These are phyloP conservation scores for Digitonthophagus gazella DNA, from an alignment of 2,888 invertebrate genomes.

Conservation along the genomic window DNA sequence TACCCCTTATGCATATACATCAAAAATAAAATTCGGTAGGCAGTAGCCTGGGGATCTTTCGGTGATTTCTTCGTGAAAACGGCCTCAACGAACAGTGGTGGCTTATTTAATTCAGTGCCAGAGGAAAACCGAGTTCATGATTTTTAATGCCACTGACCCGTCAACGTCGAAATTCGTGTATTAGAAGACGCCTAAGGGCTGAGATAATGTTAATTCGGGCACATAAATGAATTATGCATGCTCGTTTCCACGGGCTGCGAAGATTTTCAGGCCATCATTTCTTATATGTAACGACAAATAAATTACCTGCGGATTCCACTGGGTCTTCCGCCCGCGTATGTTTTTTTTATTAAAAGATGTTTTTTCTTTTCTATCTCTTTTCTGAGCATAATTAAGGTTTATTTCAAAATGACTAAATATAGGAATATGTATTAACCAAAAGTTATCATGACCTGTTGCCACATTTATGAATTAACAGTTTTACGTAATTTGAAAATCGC, in stretches of 20 bases:
- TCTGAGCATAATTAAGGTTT: conserved; percentile 2
- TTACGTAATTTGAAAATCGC: too few relatives aligned
- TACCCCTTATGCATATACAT: conserved; percentile 13
- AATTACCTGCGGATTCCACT: background rate
- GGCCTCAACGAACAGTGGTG: background rate
- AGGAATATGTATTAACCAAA: too few relatives aligned
- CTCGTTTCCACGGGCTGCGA: conserved; percentile 8
- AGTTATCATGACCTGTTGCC: too few relatives aligned
- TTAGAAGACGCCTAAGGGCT: background rate
- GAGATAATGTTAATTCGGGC: conserved; percentile 1
- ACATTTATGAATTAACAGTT: too few relatives aligned
- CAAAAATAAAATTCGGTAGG: conserved; percentile 7
- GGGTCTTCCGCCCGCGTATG: conserved; percentile 1
- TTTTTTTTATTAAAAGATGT: conserved; percentile 13
- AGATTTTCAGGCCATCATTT: background rate
- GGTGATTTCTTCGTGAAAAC: background rate
- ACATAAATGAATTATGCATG: conserved; percentile 16
- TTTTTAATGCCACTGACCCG: conserved; percentile 9
- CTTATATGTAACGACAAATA: conserved; percentile 9
- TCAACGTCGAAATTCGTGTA: background rate
- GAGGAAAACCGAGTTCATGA: background rate
- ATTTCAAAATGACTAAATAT: background rate
- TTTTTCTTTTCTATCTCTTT: conserved; percentile 1
- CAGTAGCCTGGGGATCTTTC: conserved; percentile 3
- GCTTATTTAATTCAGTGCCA: conserved; percentile 17